Evolutionary conservation across 2,888 invertebrate species (phyloP).

Genomic region (Pseudococcus jackbeardsleyi): DNA sequence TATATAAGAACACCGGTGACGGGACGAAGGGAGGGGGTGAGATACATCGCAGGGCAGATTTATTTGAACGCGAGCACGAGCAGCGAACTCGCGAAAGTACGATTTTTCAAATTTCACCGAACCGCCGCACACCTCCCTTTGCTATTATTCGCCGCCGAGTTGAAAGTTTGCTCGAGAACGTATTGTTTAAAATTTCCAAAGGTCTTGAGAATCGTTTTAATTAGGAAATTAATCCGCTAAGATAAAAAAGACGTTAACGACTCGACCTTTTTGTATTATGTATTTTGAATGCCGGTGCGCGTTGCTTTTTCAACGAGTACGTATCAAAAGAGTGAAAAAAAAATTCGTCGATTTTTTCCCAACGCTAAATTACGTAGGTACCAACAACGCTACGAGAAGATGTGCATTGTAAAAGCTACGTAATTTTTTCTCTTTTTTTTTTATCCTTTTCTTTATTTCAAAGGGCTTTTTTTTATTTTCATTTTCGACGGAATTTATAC

Average conservation of each 20-base stretch:
- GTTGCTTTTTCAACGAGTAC: not conserved
- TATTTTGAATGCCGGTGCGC: not conserved
- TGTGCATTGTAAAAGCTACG: slow-evolving; percentile 11
- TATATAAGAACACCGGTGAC: not conserved
- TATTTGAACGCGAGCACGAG: slow-evolving; percentile 31
- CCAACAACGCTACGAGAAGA: not conserved
- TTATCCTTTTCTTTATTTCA: not conserved
- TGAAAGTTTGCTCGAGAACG: slow-evolving; percentile 26
- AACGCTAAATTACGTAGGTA: not conserved
- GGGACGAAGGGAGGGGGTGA: not conserved
- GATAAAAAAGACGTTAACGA: slow-evolving; percentile 41
- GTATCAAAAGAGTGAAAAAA: not conserved
- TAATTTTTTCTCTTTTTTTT: not conserved
- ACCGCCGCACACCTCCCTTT: not conserved
- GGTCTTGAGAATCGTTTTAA: slow-evolving; percentile 47
- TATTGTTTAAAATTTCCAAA: slow-evolving; percentile 35
- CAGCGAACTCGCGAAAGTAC: slow-evolving; percentile 41
- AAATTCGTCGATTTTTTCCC: not conserved
- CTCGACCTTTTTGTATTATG: slow-evolving; percentile 18
- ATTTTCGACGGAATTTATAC: not conserved
- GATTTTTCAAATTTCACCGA: slow-evolving; percentile 43
- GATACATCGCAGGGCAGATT: not conserved
- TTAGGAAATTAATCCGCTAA: slow-evolving; percentile 37
- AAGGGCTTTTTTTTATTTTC: not conserved
- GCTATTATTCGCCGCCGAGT: slow-evolving; percentile 4